These are phyloP conservation scores for Apamea sordens DNA, from an alignment of 2,888 invertebrate species.

Conservation along the genomic window DNA sequence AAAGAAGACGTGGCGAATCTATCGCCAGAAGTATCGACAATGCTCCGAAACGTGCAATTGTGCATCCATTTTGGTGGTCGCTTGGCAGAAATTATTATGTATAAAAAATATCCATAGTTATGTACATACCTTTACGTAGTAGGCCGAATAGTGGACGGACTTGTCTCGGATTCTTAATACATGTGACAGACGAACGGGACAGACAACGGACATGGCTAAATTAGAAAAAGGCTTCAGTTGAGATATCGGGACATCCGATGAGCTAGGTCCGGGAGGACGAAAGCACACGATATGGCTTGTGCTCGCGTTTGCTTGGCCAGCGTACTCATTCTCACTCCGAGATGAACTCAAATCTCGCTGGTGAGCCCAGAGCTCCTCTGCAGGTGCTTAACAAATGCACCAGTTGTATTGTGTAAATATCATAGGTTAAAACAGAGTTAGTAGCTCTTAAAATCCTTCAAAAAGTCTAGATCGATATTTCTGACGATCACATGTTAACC, in stretches of 20 bases:
- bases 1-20: background rate
- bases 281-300: background rate
- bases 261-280: background rate
- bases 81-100: background rate
- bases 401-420: background rate
- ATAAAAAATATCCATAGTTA: background rate
- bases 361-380: background rate
- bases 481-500: background rate
- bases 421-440: background rate
- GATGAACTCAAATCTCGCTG: background rate
- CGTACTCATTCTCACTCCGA: background rate
- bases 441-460: background rate
- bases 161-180: background rate
- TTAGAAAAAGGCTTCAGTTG: too few species aligned
- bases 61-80: background rate
- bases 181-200: background rate
- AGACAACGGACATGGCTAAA: background rate
- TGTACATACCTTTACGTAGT: background rate
- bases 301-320: background rate
- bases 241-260: background rate
- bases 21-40: background rate
- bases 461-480: background rate
- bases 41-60: too few species aligned
- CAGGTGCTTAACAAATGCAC: background rate
- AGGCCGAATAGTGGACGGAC: too few species aligned